These are phyloP conservation scores for Lophius piscatorius DNA, from an alignment of 2,113 vertebrate genomes.

Conservation along the genomic window DNA sequence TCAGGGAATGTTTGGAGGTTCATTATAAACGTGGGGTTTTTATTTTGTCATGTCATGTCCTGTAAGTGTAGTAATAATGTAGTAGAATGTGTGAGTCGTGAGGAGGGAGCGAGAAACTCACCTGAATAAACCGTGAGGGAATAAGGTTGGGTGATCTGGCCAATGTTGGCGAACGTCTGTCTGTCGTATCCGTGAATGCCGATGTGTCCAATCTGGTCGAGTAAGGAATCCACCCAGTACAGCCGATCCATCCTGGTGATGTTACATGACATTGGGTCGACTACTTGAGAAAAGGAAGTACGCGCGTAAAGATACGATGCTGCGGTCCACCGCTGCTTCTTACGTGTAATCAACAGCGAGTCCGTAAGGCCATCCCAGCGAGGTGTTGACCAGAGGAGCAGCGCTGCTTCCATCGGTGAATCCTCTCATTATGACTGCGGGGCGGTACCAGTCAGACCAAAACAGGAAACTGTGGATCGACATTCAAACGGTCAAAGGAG, in stretches of 20 bases:
- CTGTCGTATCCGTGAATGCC: conserved; percentile 63
- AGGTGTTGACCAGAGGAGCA: conserved; percentile 74
- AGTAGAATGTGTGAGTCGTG: neutral
- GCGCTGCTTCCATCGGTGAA: conserved; percentile 73
- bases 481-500: too few relatives aligned
- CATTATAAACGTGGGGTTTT: too few relatives aligned
- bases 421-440: conserved; percentile 72
- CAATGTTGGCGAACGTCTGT: conserved; percentile 66
- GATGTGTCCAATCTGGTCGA: conserved; percentile 69
- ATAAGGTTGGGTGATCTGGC: conserved; percentile 75
- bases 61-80: too few relatives aligned
- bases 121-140: conserved; percentile 73
- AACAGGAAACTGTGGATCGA: conserved; percentile 68
- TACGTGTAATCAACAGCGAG: conserved; percentile 73
- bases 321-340: conserved; percentile 5
- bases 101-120: conserved; percentile 28
- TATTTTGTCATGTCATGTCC: too few relatives aligned
- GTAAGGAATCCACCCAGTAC: conserved; percentile 75
- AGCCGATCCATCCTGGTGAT: conserved; percentile 63
- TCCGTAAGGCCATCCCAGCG: conserved; percentile 72
- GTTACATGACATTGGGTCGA: conserved; percentile 4
- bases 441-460: conserved; percentile 77
- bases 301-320: neutral
- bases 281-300: neutral
- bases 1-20: too few relatives aligned